Evolutionary conservation across 2,113 vertebrate genomes (phyloP).

Genomic region (Puma concolor): DNA sequence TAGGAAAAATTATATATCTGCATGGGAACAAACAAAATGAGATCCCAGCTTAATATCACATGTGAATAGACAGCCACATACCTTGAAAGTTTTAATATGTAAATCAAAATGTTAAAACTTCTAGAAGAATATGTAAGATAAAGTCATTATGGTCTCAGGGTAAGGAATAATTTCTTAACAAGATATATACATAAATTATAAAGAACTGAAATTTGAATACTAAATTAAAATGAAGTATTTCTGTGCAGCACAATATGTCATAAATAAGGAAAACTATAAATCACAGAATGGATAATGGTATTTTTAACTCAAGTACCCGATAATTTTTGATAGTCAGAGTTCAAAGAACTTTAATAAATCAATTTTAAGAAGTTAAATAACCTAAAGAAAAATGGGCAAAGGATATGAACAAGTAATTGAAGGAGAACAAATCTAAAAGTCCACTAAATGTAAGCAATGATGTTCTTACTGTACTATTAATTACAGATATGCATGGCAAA

Average conservation of each 20-base stretch:
- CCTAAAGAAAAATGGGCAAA: background rate
- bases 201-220: background rate
- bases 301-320: background rate
- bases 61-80: background rate
- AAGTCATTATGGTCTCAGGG: background rate
- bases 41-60: background rate
- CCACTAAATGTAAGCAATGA: background rate
- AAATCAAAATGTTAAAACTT: conserved; percentile 8
- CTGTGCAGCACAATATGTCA: background rate
- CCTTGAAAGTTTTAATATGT: background rate
- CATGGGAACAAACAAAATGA: background rate
- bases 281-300: background rate
- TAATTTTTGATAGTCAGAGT: background rate
- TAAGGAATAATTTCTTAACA: background rate
- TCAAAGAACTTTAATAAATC: background rate
- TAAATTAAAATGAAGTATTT: conserved; percentile 17
- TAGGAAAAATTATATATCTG: background rate
- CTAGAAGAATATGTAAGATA: background rate
- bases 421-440: background rate
- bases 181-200: background rate
- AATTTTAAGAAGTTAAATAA: background rate
- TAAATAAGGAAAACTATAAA: background rate
- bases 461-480: background rate
- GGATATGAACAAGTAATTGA: background rate
- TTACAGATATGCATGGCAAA: background rate